Evolutionary conservation across 2,888 invertebrate genomes (phyloP).

Genomic region (Herminia tarsipennalis): DNA sequence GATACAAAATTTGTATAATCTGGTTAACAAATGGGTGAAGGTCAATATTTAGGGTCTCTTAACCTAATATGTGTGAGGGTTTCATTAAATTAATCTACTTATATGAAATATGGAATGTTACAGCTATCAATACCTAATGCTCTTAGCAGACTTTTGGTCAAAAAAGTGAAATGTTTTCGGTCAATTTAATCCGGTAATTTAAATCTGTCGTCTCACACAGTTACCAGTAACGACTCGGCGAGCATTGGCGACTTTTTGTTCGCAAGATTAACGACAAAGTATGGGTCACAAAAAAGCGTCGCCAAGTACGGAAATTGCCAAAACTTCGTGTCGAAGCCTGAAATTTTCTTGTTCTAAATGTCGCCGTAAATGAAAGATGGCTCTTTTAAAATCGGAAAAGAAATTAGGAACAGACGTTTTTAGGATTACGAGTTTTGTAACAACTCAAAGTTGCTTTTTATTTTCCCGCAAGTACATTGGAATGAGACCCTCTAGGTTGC

Average conservation of each 20-base stretch:
- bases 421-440: constrained; percentile 79
- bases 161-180: constrained; percentile 47
- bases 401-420: constrained; percentile 84
- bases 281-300: constrained; percentile 79
- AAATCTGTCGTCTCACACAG: constrained; percentile 73
- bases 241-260: constrained; percentile 77
- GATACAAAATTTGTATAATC: too few species aligned
- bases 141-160: constrained; percentile 35
- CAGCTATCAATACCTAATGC: constrained; percentile 22
- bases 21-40: too few species aligned
- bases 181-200: constrained; percentile 66
- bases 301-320: constrained; percentile 82
- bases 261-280: constrained; percentile 83
- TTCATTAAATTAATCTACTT: too few species aligned
- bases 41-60: too few species aligned
- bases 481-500: constrained; percentile 18
- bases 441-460: constrained; percentile 65
- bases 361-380: constrained; percentile 84
- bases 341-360: constrained; percentile 84
- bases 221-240: constrained; percentile 68
- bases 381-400: constrained; percentile 83
- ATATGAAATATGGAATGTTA: too few species aligned
- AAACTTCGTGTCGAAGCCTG: constrained; percentile 82
- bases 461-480: constrained; percentile 41
- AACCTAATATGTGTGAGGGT: too few species aligned